Base-by-base conservation (phyloP, 2,797 vertebrate genomes). In the Myripristis jacobus region DNA sequence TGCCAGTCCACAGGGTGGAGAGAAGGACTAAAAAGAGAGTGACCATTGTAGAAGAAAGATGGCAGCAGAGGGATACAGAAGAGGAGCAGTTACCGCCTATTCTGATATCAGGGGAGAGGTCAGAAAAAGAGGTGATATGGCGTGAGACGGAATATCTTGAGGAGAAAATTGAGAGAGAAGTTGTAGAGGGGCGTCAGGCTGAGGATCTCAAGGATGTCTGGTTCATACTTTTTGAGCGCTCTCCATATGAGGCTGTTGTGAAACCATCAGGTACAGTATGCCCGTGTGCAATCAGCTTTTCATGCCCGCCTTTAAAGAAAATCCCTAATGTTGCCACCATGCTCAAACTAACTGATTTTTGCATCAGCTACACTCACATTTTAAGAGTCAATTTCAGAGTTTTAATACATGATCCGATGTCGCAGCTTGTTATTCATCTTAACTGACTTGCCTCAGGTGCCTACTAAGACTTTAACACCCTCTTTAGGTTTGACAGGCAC, bases 221-320 rank as follows among this genome's bases (percentile, higher is more conserved):
- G 94, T 88, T 85, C 63, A 46, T 77, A 43, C 78, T 92, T 27
- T 87, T 94, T 53, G 82, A 93, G 60, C 53, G 52, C 11, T 75
- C 31, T 64, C 81, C 81, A 10, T 75, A 82, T 64, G 73, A 75
- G 69, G 66, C 85, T 73, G 56, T 71, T 78, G 48, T 72, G 59
- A 78, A 38, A 80, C 75, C 83, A 65, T 53, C 76, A 92, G 94
- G 94, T 94, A 92, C 22, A 80, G 79, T 81, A 82, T 81, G 16
- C 8, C 43, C 15, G 4, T 64, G 10, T 68, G 19, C 27, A 19
- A 69, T 48, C 56, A 16, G 25, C 38, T 80, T 59, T 59, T 2
- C 16, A 52, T 7, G 11, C 18, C 52, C 18, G 10, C 31, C 4
- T 38, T 5, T 3, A 31, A 31, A 31, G 29, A 31, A 67, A 3